Percentiles rank a stretch among this genome's conserved stretches.
Evolutionary conservation across 2,888 invertebrate genomes (phyloP).

Genomic region (Cyrtodaria siliqua): DNA sequence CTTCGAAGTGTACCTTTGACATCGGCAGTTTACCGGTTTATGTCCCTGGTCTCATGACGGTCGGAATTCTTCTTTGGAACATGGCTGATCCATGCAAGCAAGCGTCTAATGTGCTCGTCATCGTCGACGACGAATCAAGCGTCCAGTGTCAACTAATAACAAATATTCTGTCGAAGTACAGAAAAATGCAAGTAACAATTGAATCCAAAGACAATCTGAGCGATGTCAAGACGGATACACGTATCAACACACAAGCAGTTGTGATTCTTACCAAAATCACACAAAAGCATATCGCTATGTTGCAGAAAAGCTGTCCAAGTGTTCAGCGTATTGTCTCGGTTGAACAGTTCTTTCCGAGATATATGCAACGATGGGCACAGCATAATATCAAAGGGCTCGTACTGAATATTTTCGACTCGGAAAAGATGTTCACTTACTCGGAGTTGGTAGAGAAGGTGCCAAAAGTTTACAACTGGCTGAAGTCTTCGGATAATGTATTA

Average conservation of each 20-base stretch:
- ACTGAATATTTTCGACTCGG: constrained; percentile 16
- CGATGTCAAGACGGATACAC: constrained; percentile 1
- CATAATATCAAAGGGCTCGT: constrained; percentile 20
- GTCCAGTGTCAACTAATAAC: background rate
- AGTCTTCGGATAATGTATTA: constrained; percentile 36
- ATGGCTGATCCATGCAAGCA: constrained; percentile 26
- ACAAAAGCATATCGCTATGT: constrained; percentile 8
- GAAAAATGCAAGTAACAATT: constrained; percentile 12
- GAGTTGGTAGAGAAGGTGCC: constrained; percentile 25
- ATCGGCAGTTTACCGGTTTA: constrained; percentile 14
- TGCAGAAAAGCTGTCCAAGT: constrained; percentile 2
- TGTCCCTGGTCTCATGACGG: constrained; percentile 34
- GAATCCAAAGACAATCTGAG: constrained; percentile 18
- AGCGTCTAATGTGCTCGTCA: constrained; percentile 6
- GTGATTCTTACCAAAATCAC: constrained; percentile 21
- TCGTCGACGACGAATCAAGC: constrained; percentile 20
- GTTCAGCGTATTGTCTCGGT: constrained; percentile 18
- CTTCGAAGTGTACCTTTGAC: constrained; percentile 27
- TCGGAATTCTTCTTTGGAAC: constrained; percentile 32
- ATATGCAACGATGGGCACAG: constrained; percentile 32
- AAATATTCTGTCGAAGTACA: constrained; percentile 8
- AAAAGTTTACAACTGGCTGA: constrained; percentile 23
- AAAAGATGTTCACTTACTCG: constrained; percentile 15
- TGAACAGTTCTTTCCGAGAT: constrained; percentile 30
- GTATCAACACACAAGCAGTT: constrained; percentile 1